These are phyloP conservation scores for Varanus komodoensis DNA, from an alignment of 2,113 vertebrate genomes.

Conservation along the genomic window DNA sequence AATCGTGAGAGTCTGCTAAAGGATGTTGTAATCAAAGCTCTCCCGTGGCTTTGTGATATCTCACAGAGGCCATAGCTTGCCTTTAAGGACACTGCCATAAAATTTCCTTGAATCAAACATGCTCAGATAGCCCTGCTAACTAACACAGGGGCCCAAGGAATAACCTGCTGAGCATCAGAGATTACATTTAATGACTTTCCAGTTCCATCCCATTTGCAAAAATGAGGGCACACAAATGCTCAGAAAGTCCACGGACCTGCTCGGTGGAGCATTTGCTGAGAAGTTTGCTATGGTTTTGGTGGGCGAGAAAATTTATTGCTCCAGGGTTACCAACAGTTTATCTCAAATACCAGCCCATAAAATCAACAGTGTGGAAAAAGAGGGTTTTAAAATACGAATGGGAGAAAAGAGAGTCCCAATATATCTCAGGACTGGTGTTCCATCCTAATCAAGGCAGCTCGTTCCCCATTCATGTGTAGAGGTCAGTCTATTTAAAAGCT, in stretches of 20 bases:
- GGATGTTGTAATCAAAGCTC: background rate
- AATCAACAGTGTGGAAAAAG: background rate
- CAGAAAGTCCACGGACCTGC: background rate
- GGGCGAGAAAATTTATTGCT: background rate
- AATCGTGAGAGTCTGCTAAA: background rate
- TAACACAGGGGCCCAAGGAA: background rate
- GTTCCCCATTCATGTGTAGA: background rate
- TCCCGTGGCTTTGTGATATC: background rate
- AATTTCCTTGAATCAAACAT: background rate
- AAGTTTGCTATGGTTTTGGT: background rate
- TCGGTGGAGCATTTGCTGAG: background rate
- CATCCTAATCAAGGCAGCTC: background rate
- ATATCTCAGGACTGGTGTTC: background rate
- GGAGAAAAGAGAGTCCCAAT: background rate
- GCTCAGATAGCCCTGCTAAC: background rate
- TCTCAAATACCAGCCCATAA: background rate
- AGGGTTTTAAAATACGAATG: background rate
- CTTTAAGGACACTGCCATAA: constrained; percentile 1
- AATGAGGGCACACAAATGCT: rapidly evolving
- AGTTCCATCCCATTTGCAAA: background rate
- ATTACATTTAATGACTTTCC: rapidly evolving
- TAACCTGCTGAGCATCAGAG: rapidly evolving
- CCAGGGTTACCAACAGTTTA: background rate
- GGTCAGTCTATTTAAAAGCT: background rate
- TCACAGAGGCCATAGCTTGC: background rate